Evolutionary conservation across 2,113 vertebrate genomes (phyloP), one percentile per base, ranked within the genome.

Genomic region (Phalacrocorax brasilianus): DNA sequence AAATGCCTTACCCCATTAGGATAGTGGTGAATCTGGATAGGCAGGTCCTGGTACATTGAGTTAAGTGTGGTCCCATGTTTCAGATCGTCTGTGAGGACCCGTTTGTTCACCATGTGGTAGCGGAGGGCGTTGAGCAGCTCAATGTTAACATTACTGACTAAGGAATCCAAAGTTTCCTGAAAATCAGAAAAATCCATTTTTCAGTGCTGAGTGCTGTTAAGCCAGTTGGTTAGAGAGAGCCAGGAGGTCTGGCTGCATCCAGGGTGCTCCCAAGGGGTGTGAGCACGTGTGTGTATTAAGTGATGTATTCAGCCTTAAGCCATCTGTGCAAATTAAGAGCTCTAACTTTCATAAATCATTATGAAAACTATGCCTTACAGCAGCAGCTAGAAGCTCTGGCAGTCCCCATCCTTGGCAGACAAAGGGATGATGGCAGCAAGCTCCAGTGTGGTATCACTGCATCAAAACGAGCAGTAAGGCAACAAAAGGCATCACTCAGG

Each of bases 131-230:
- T 99, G 72, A 99, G 98, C 91, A 99, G 98, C 97, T 99, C 99
- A 8, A 99, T 99, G 98, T 99, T 99, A 63, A 99, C 99, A 0
- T 99, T 99, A 91, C 99, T 99, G 87, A 99, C 99, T 95, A 99
- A 98, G 35, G 99, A 99, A 55, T 99, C 99, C 94, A 99, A 96
- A 79, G 99, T 99, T 98, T 99, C 99, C 99, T 99, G 95, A 88
- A 94, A 80, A 85, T 33, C 76, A 93, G 40, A 75, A 80, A 84
- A 73, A 83, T 8, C 7, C 5, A 0, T 33, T 52, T 76, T 74
- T 71, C 63, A 67, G 76, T 2, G 5, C 23, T 59, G 42, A 61
- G 30, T 58, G 32, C n/a, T 47, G 38, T 58, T 26, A 55, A 85
- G 35, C 9, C 5, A 28, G 45, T 18, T 18, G 77, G 40, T 42